These are phyloP conservation scores for Esperia sulphurella DNA, from an alignment of 2,888 invertebrate species.

Conservation along the genomic window DNA sequence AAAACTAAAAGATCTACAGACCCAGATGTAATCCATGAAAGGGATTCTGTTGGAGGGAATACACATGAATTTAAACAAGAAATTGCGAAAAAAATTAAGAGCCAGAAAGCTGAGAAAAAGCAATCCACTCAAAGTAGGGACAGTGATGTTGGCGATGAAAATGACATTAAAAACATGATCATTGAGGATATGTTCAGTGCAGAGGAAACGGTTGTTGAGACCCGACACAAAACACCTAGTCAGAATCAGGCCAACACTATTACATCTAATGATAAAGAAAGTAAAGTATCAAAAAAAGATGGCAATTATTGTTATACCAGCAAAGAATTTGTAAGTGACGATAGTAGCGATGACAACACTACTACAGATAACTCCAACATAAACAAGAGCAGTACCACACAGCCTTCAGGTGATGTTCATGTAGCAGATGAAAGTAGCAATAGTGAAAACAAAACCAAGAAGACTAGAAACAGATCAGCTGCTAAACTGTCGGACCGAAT, in stretches of 20 bases:
- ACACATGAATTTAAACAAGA: constrained; percentile 7
- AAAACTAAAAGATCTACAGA: background rate
- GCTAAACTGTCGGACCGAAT: constrained; percentile 45
- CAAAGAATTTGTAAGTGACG: constrained; percentile 1
- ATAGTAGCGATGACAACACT: background rate
- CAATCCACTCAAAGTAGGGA: constrained; percentile 1
- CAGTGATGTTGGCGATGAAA: background rate
- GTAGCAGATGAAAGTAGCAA: background rate
- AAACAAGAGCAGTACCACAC: background rate
- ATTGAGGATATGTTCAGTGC: constrained; percentile 15
- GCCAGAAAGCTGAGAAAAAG: constrained; percentile 17
- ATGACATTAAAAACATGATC: constrained; percentile 1
- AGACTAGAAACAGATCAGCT: background rate
- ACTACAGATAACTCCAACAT: background rate
- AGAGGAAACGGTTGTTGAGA: constrained; percentile 15
- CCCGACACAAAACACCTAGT: constrained; percentile 10
- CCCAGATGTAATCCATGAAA: background rate
- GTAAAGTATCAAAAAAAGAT: background rate
- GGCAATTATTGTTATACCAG: background rate
- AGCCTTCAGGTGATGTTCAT: background rate
- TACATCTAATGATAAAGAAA: constrained; percentile 1
- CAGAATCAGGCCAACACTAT: constrained; percentile 26
- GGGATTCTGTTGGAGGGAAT: constrained; percentile 9
- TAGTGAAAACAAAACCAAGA: background rate
- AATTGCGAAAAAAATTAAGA: background rate